Evolutionary conservation across 1,140 invertebrate species (phyloP).

Genomic region (Cotesia glomerata): DNA sequence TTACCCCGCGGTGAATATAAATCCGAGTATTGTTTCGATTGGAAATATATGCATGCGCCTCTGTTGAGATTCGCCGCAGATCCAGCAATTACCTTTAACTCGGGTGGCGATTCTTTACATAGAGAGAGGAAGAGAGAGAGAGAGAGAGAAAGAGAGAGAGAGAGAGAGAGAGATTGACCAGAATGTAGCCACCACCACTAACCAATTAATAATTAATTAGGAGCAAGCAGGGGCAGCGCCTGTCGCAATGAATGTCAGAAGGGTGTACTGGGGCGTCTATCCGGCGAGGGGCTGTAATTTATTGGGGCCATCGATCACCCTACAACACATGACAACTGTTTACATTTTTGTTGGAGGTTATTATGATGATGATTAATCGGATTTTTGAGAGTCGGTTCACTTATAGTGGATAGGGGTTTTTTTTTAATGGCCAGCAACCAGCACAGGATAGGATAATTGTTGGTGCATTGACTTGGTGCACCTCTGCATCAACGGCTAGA

Average conservation of each 20-base stretch:
- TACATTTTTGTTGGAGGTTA: too few species aligned
- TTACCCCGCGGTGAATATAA: conserved; percentile 55
- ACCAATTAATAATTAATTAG: conserved; percentile 61
- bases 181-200: too few species aligned
- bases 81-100: too few species aligned
- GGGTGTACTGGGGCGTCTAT: conserved; percentile 45
- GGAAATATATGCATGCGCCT: conserved; percentile 56
- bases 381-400: too few species aligned
- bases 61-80: too few species aligned
- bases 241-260: conserved; percentile 48
- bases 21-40: conserved; percentile 63
- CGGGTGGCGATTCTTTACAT: conserved; percentile 50
- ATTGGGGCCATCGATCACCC: conserved; percentile 61
- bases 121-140: conserved; percentile 57
- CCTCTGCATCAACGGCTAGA: background rate
- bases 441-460: background rate
- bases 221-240: conserved; percentile 45
- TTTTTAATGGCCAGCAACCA: too few species aligned
- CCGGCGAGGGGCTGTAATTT: conserved; percentile 57
- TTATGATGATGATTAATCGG: too few species aligned
- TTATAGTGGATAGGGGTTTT: too few species aligned
- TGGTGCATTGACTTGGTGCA: conserved; percentile 24
- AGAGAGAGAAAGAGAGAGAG: conserved; percentile 56
- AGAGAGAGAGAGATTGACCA: conserved; percentile 37
- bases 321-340: conserved; percentile 45